Percentiles rank a stretch among this genome's conserved stretches.
phyloP scores from a whole-genome alignment of 2,888 invertebrate genomes.

The Notodonta dromedarius region DNA sequence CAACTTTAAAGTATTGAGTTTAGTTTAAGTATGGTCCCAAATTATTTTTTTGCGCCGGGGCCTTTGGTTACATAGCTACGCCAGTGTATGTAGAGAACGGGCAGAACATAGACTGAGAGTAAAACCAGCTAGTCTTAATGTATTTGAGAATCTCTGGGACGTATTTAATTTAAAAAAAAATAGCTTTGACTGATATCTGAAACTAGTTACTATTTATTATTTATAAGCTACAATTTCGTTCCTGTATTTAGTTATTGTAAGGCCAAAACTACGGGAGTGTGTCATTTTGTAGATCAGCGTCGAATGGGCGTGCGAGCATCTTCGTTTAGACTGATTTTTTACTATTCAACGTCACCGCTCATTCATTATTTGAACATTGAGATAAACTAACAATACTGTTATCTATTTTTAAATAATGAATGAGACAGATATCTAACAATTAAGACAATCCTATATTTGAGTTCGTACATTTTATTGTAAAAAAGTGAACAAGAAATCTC shows the following conservation, averaged over 20 bases:
- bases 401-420: slow-evolving; percentile 34
- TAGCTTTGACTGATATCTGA: slow-evolving; percentile 48
- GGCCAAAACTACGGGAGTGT: slow-evolving; percentile 46
- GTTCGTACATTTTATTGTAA: slow-evolving; percentile 66
- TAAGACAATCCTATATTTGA: slow-evolving; percentile 55
- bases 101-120: slow-evolving; percentile 40
- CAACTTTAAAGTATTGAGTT: no score
- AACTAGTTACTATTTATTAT: slow-evolving; percentile 44
- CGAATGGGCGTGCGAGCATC: slow-evolving; percentile 54
- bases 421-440: slow-evolving; percentile 35
- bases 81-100: slow-evolving; percentile 21
- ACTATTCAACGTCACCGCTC: slow-evolving; percentile 44
- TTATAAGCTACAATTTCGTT: slow-evolving; percentile 50
- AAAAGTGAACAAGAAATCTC: slow-evolving; percentile 52
- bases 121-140: slow-evolving; percentile 35
- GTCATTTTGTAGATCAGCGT: slow-evolving; percentile 51
- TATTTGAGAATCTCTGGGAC: slow-evolving; percentile 39
- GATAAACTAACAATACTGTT: slow-evolving; percentile 19
- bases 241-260: slow-evolving; percentile 63
- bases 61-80: no score
- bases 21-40: no score
- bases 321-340: slow-evolving; percentile 77
- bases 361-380: slow-evolving; percentile 38
- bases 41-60: no score
- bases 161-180: slow-evolving; percentile 42